Base-by-base conservation (phyloP, 2,113 vertebrate genomes). In the Oreochromis niloticus region DNA sequence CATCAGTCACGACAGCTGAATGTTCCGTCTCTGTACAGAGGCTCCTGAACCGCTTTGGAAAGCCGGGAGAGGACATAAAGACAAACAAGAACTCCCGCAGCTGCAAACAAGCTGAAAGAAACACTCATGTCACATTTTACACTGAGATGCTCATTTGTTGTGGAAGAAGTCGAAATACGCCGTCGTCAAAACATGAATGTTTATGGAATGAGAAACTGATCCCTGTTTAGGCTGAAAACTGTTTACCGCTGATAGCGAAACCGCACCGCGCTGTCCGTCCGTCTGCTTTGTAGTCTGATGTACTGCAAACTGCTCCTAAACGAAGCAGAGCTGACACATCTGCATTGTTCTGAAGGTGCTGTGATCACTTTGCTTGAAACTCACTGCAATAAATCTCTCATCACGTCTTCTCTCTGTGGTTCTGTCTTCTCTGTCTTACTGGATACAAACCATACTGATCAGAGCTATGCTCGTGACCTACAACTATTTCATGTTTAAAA, bases 341-440 rank as follows among this genome's bases (percentile, higher is more conserved):
- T 90, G 89, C 83, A 83, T 54, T 41, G 86, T 87, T 88, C 63
- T 59, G 46, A 27, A 27, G 3, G 85, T 59, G 85, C 63, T 88
- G 81, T 83, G 73, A 90, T 90, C 68, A 80, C 59, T 43, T 79
- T 27, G 82, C 85, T 85, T 85, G 43, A 71, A 86, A 79, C 27
- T 32, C 89, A 85, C 55, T 79, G 86, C 85, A 94, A 91, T 94
- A 93, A 91, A 93, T 81, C 87, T 83, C 9, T 89, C 24, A 27
- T 73, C 82, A 59, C 39, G 57, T 41, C 63, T 73, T 78, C 68
- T 59, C 12, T 73, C 5, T 81, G 79, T 4, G 22, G 2, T 3
- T 85, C 57, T 91, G 46, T 86, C 66, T 34, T 16, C 30, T 83
- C 36, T 30, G 11, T 68, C 9, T 12, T 34, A 1, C n/a, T 80